Conservation (phyloP, 2,113 vertebrate species). For the Etia nguti region DNA sequence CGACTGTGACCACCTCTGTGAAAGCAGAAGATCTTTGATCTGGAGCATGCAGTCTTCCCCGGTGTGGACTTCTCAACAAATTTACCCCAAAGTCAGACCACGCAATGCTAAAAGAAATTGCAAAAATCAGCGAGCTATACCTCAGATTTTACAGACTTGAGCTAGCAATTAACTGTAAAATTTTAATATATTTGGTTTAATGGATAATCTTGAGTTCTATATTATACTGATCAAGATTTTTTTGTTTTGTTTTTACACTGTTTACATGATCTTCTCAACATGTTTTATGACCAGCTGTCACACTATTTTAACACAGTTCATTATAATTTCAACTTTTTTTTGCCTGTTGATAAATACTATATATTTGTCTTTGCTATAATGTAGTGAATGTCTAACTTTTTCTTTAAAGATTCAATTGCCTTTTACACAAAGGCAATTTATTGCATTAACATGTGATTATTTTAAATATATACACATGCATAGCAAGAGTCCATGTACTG, state of each 20-base stretch:
- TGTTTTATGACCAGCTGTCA: not conserved
- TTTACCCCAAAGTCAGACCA: not conserved
- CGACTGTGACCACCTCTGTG: not conserved
- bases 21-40: not conserved
- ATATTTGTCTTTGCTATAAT: not conserved
- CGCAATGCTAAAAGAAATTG: not conserved
- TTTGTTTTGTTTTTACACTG: not conserved
- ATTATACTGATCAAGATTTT: no score
- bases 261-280: not conserved
- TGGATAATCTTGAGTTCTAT: not conserved
- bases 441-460: no score
- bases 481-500: not conserved
- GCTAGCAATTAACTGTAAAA: not conserved
- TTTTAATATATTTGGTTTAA: not conserved
- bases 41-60: not conserved
- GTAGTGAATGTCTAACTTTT: no score
- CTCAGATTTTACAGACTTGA: rapidly evolving
- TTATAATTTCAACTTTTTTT: not conserved
- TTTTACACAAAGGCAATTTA: no score
- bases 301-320: not conserved
- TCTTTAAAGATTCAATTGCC: no score
- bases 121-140: not conserved
- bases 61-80: not conserved
- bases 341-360: not conserved
- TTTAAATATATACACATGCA: not conserved